Evolutionary conservation across 2,113 vertebrate genomes (phyloP), one percentile per base, ranked within the genome.

Genomic region (Dendrocopos noguchii): DNA sequence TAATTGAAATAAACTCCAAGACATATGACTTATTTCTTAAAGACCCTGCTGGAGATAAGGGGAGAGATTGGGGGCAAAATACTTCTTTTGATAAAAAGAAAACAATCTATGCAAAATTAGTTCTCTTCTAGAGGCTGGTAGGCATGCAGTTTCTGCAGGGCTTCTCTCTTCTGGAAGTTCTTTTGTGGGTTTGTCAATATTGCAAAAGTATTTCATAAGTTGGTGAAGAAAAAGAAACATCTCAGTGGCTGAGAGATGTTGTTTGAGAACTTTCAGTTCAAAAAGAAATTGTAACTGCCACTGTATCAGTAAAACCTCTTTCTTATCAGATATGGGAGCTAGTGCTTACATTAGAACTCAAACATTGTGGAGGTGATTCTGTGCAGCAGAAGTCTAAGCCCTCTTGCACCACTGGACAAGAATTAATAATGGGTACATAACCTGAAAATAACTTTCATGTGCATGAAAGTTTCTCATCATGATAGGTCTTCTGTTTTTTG

Each of bases 321-420:
- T 85, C 53, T 5, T 72, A 91, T 95, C 93, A 84, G 86, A 72
- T 90, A 80, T 13, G 44, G 18, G 63, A 86, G 65, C n/a, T 75
- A 31, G 36, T 53, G 70, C 63, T 88, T 84, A 88, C 66, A 67
- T 57, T 68, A 66, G 61, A 86, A 80, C 9, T 71, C 85, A 91
- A 53, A 90, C 53, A 83, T 42, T 56, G 53, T 88, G 74, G 63
- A 95, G 92, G 90, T 93, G 90, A 94, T 88, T 78, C 94, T 91
- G n/a, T 39, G 20, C 29, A 81, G 77, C 27, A 52, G 24, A 93
- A 75, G 39, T 29, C 42, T 63, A 71, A 85, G n/a, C 74, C 88
- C 27, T 53, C 44, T 86, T 55, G 57, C 28, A 44, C 20, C 2
- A 0, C 36, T 67, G 42, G 57, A n/a, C 44, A 67, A 52, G 27